A percentile compares a stretch with the other conserved stretches of the same genome.
Evolutionary conservation across 92 coral and sea anemone genomes (phyloP).

Genomic region (Actinernus sp.): DNA sequence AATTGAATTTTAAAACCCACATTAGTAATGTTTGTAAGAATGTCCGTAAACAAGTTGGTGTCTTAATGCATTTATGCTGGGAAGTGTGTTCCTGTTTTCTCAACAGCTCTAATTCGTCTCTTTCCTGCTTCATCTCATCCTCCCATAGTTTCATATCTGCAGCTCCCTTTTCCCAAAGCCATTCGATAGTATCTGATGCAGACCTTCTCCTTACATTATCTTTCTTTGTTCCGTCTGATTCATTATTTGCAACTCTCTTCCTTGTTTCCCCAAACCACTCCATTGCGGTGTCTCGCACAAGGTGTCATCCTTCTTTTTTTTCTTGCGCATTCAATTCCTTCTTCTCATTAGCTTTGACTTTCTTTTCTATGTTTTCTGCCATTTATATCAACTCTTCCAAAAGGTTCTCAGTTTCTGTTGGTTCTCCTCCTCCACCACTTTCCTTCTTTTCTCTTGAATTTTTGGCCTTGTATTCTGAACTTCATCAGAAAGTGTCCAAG

Average conservation of each 20-base stretch:
- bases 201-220: neutral
- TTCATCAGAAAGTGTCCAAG: too few relatives aligned
- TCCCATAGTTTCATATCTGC: neutral
- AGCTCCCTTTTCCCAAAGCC: neutral
- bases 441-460: slow-evolving; percentile 42
- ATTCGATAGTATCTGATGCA: neutral
- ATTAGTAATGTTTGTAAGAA: too few relatives aligned
- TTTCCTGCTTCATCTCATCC: neutral
- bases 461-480: too few relatives aligned
- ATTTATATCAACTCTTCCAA: slow-evolving; percentile 56
- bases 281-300: slow-evolving; percentile 51
- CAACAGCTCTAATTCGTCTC: neutral
- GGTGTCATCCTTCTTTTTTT: slow-evolving; percentile 60
- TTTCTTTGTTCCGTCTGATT: neutral
- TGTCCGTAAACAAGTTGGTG: too few relatives aligned
- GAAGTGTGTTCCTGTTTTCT: too few relatives aligned
- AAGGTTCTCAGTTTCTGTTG: slow-evolving; percentile 47
- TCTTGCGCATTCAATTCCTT: slow-evolving; percentile 43
- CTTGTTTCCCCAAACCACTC: slow-evolving; percentile 22
- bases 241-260: neutral
- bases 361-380: slow-evolving; percentile 44
- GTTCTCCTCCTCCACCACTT: slow-evolving; percentile 64
- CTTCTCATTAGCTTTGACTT: slow-evolving; percentile 47
- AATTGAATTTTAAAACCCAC: too few relatives aligned
- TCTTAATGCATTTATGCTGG: too few relatives aligned